phyloP scores from a whole-genome alignment of 2,888 invertebrate genomes.

The Epinotia nisella region DNA sequence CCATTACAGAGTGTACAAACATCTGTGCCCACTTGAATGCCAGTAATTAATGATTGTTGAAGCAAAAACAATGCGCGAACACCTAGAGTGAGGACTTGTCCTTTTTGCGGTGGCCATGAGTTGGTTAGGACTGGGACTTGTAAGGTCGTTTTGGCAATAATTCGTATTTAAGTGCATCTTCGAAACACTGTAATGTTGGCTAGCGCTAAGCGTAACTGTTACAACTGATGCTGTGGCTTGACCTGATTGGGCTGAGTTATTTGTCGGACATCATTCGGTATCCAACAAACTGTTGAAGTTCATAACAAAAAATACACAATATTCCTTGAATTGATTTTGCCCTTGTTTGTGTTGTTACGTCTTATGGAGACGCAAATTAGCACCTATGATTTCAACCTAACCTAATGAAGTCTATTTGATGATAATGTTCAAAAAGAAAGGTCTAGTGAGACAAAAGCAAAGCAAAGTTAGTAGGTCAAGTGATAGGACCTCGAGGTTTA shows the following conservation, averaged over 20 bases:
- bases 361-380: too few relatives aligned
- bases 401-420: too few relatives aligned
- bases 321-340: too few relatives aligned
- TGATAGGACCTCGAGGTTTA: too few relatives aligned
- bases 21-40: conserved; percentile 46
- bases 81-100: conserved; percentile 45
- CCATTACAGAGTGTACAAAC: conserved; percentile 49
- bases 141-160: conserved; percentile 19
- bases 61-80: conserved; percentile 50
- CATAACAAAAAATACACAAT: too few relatives aligned
- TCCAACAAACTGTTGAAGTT: too few relatives aligned
- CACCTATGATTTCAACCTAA: too few relatives aligned
- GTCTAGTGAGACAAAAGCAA: too few relatives aligned
- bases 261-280: too few relatives aligned
- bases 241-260: neutral
- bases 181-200: neutral
- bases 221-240: neutral
- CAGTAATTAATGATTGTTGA: conserved; percentile 49
- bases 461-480: too few relatives aligned
- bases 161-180: conserved; percentile 13
- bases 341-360: too few relatives aligned
- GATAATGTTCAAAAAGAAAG: too few relatives aligned
- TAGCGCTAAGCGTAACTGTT: neutral
- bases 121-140: conserved; percentile 22
- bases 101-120: conserved; percentile 41